These are phyloP conservation scores for Phoxinus dragarum DNA, from an alignment of 2,797 vertebrate species.

Conservation along the genomic window DNA sequence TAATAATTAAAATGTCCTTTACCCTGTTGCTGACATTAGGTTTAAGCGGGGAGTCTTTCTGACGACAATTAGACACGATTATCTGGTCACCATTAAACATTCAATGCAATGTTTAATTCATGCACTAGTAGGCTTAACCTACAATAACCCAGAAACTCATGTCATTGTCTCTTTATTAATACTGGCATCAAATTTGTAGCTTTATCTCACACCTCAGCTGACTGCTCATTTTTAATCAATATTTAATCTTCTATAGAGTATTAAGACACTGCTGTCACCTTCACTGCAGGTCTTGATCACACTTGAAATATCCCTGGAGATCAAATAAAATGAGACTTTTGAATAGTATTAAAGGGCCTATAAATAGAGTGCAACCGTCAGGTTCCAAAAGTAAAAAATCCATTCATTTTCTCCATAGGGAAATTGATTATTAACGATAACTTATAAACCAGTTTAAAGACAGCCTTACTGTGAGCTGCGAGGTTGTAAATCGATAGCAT, in stretches of 20 bases:
- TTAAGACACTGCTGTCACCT: neutral
- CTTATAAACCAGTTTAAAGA: neutral
- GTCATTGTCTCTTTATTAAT: slow-evolving; percentile 22
- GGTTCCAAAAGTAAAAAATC: neutral
- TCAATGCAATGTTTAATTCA: slow-evolving; percentile 53
- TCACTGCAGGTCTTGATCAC: neutral
- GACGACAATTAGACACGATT: slow-evolving; percentile 45
- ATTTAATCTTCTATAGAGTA: neutral
- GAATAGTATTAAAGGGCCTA: neutral
- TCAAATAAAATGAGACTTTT: neutral
- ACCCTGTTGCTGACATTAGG: slow-evolving; percentile 37
- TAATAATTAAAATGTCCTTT: slow-evolving; percentile 45
- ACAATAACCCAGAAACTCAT: slow-evolving; percentile 28
- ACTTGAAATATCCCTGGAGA: neutral
- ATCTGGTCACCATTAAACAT: slow-evolving; percentile 56
- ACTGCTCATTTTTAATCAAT: slow-evolving; percentile 26
- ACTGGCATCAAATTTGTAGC: neutral
- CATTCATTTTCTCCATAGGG: neutral
- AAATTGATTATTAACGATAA: neutral
- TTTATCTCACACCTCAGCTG: slow-evolving; percentile 16
- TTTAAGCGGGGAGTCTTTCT: slow-evolving; percentile 32
- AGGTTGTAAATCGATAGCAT: neutral
- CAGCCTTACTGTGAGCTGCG: neutral
- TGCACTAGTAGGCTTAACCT: slow-evolving; percentile 28
- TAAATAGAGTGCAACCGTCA: neutral